These are phyloP conservation scores for Galaxea fascicularis DNA, from an alignment of 92 coral and sea anemone species.

Conservation along the genomic window DNA sequence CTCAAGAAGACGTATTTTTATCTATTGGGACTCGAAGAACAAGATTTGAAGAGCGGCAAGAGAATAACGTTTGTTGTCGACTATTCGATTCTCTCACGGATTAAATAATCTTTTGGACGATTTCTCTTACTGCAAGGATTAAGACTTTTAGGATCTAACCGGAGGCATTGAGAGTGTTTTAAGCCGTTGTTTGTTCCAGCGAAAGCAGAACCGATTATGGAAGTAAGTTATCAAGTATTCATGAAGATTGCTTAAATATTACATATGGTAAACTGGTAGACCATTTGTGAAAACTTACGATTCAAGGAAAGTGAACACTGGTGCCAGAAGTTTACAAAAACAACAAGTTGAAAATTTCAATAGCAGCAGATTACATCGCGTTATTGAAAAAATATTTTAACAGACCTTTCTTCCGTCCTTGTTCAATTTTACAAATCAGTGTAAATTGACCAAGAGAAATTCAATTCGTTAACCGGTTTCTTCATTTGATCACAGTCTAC, in stretches of 20 bases:
- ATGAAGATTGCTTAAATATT: slow-evolving; percentile 86
- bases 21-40: slow-evolving; percentile 4
- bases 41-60: slow-evolving; percentile 12
- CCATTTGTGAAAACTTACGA: slow-evolving; percentile 60
- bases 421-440: slow-evolving; percentile 27
- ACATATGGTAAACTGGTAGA: slow-evolving; percentile 77
- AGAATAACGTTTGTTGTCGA: neutral
- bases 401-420: slow-evolving; percentile 20
- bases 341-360: slow-evolving; percentile 26
- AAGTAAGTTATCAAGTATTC: slow-evolving; percentile 73
- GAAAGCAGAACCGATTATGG: slow-evolving; percentile 23
- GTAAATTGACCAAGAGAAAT: neutral
- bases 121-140: neutral
- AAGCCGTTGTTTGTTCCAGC: slow-evolving; percentile 14
- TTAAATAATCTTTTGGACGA: slow-evolving; percentile 13
- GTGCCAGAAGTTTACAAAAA: slow-evolving; percentile 27
- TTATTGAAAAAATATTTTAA: slow-evolving; percentile 36
- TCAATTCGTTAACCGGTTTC: neutral
- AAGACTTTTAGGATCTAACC: neutral
- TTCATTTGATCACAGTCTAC: slow-evolving; percentile 32
- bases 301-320: slow-evolving; percentile 50
- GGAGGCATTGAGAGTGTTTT: slow-evolving; percentile 14
- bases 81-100: slow-evolving; percentile 6
- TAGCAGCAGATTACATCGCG: slow-evolving; percentile 13
- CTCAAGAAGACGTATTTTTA: neutral